Percentiles rank a stretch among this genome's conserved stretches.
These are phyloP conservation scores for Netelia virgata DNA, from an alignment of 2,888 invertebrate species.

Conservation along the genomic window DNA sequence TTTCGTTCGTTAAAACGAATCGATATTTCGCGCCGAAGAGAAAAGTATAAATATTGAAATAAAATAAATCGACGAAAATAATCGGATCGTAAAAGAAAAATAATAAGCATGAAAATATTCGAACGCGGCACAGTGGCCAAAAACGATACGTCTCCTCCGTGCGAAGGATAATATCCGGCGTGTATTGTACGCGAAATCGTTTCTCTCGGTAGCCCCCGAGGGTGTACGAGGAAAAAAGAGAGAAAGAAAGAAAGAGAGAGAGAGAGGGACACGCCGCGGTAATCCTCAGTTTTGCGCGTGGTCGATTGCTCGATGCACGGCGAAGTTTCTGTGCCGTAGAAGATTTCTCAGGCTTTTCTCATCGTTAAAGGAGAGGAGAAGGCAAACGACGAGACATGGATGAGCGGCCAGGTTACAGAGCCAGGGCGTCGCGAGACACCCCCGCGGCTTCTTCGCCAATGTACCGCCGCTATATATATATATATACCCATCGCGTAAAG, in stretches of 20 bases:
- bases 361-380: slow-evolving; percentile 42
- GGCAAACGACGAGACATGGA: slow-evolving; percentile 42
- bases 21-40: too few relatives aligned
- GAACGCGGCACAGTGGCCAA: not conserved
- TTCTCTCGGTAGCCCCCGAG: slow-evolving; percentile 38
- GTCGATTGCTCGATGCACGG: slow-evolving; percentile 6
- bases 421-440: slow-evolving; percentile 51
- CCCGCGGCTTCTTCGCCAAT: slow-evolving; percentile 34
- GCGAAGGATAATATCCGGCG: slow-evolving; percentile 16
- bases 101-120: not conserved
- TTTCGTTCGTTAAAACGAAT: not conserved
- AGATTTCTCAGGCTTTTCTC: slow-evolving; percentile 64
- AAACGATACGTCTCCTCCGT: not conserved
- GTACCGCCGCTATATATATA: too few relatives aligned
- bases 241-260: not conserved
- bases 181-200: slow-evolving; percentile 31
- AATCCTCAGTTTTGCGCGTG: slow-evolving; percentile 11
- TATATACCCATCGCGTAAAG: slow-evolving; percentile 38
- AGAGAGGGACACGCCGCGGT: slow-evolving; percentile 3
- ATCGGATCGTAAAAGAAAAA: not conserved
- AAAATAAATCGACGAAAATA: too few relatives aligned
- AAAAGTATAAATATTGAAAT: too few relatives aligned
- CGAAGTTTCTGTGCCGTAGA: slow-evolving; percentile 15
- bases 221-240: not conserved
- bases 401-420: slow-evolving; percentile 13